Evolutionary conservation across 1,140 invertebrate species (phyloP).

Genomic region (Chrysoperla carnea): DNA sequence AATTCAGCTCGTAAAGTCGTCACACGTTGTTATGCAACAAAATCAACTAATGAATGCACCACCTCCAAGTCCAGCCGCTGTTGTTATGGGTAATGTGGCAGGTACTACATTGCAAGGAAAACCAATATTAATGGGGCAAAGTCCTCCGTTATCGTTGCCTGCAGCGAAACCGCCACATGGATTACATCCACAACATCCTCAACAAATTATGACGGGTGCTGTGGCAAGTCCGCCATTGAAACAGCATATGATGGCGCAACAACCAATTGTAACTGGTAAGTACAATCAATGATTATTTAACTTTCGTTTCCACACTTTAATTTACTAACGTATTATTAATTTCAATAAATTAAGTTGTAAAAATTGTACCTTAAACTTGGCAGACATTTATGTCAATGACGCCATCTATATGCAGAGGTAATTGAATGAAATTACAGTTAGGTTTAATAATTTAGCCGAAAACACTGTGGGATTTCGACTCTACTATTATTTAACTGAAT

Average conservation of each 20-base stretch:
- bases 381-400: too few relatives aligned
- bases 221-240: constrained; percentile 36
- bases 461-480: too few relatives aligned
- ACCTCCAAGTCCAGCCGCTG: constrained; percentile 2
- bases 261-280: constrained; percentile 26
- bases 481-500: too few relatives aligned
- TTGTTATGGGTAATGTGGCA: neutral
- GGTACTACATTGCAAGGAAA: constrained; percentile 1
- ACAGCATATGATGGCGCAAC: constrained; percentile 27
- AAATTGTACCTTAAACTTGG: too few relatives aligned
- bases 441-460: too few relatives aligned
- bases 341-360: too few relatives aligned
- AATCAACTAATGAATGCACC: constrained; percentile 15
- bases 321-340: neutral
- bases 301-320: neutral
- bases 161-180: constrained; percentile 9
- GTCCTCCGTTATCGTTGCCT: neutral
- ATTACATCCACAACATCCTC: constrained; percentile 14
- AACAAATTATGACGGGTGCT: constrained; percentile 28
- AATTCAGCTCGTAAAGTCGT: neutral
- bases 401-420: too few relatives aligned
- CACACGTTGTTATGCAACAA: constrained; percentile 6
- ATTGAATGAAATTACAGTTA: too few relatives aligned
- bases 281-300: constrained; percentile 1
- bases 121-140: neutral